Base-by-base conservation (phyloP, 2,888 invertebrate genomes). In the Aleiodes testaceus region DNA sequence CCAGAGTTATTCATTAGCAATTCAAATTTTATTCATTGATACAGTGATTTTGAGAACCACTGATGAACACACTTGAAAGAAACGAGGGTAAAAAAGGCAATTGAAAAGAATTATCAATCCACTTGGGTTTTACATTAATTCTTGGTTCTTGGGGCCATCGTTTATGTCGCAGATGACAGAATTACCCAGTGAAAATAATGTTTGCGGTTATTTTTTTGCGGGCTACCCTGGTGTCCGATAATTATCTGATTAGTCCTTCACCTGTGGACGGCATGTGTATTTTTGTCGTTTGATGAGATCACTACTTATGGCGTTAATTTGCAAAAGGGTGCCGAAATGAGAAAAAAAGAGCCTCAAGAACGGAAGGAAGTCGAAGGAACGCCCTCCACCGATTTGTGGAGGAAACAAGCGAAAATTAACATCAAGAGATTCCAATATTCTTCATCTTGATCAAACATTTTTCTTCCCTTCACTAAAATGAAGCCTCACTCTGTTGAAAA, bases 241-340 rank as follows among this genome's bases (percentile, higher is more conserved):
- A 61, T 53, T 82, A 83, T 83, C 82, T 80, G 80, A 83, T 83
- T 74, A 75, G 22, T 22, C 72, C 74, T 82, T 82, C 84, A 83
- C 84, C 82, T 83, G 82, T 82, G 82, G 75, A 78, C 80, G 77
- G 79, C 83, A 82, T 82, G 79, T 83, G 82, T 78, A 79, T 70
- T 74, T 74, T 74, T 75, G 71, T 74, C 75, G 72, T 75, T 70
- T 70, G 74, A 72, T 74, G 64, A 66, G 75, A 72, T 77, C 74
- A 74, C 74, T 70, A 72, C 72, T 74, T 52, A 74, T 75, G 59
- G 77, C 63, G 75, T 78, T 80, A 79, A 80, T 80, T 79, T 77
- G 79, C 74, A 74, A 74, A 72, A 65, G 74, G 75, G 74, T 44
- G 20, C 63, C 22, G 45, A 63, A 63, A 63, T 12, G 30, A 20